These are phyloP conservation scores for Pogonocherus hispidulus DNA, from an alignment of 2,888 invertebrate species.

Conservation along the genomic window DNA sequence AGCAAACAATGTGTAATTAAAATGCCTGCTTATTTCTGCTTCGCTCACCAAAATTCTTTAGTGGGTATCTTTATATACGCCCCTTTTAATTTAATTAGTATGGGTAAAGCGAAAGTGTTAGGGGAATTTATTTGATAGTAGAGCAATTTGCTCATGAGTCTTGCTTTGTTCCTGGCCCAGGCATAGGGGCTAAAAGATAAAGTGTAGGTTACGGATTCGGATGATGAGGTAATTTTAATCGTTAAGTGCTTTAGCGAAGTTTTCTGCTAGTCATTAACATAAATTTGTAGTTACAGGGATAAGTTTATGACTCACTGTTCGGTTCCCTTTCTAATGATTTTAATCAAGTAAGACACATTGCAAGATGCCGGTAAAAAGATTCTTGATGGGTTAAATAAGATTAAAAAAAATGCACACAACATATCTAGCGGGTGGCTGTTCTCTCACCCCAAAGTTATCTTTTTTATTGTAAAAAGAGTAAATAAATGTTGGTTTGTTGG, in stretches of 20 bases:
- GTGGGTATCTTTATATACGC: slow-evolving; percentile 17
- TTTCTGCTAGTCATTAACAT: no score
- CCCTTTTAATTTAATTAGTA: slow-evolving; percentile 29
- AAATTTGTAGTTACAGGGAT: no score
- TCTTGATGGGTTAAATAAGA: no score
- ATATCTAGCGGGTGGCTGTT: no score
- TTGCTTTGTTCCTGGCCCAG: not conserved
- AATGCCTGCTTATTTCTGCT: slow-evolving; percentile 18
- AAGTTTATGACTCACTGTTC: no score
- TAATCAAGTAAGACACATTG: not conserved
- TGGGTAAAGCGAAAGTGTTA: slow-evolving; percentile 28
- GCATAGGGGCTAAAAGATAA: slow-evolving; percentile 11
- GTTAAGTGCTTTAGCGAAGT: no score
- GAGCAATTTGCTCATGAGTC: slow-evolving; percentile 34
- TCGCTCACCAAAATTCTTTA: slow-evolving; percentile 5
- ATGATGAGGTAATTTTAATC: not conserved
- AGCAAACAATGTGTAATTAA: slow-evolving; percentile 11
- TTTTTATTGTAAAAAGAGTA: no score
- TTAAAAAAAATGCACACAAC: no score
- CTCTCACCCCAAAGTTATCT: no score
- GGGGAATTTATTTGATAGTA: slow-evolving; percentile 23
- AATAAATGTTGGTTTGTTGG: no score
- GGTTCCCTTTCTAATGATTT: not conserved
- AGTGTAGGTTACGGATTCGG: slow-evolving; percentile 4
- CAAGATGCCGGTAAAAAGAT: no score